Evolutionary conservation across 2,888 invertebrate species (phyloP).

Genomic region (Cacoxenus indagator): DNA sequence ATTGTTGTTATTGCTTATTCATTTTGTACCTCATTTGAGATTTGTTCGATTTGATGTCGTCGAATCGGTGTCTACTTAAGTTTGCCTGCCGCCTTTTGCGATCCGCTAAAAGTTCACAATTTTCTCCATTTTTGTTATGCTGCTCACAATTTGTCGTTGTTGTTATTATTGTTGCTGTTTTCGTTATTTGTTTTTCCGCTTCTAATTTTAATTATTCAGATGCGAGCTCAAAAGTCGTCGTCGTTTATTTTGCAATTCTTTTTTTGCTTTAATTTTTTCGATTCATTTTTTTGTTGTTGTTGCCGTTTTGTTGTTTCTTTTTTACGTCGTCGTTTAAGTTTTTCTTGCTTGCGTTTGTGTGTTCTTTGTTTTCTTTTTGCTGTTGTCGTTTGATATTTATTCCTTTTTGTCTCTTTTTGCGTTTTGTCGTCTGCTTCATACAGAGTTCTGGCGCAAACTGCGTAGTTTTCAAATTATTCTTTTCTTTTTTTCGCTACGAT

Average conservation of each 20-base stretch:
- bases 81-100: neutral
- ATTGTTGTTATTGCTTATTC: conserved; percentile 17
- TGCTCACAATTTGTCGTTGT: neutral
- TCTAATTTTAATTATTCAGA: conserved; percentile 62
- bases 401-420: conserved; percentile 36
- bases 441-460: conserved; percentile 32
- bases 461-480: conserved; percentile 37
- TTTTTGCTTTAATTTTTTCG: conserved; percentile 25
- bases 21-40: conserved; percentile 25
- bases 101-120: neutral
- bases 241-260: neutral
- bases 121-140: neutral
- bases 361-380: conserved; percentile 20
- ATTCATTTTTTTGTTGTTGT: conserved; percentile 24
- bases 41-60: conserved; percentile 30
- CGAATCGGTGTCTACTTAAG: neutral
- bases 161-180: conserved; percentile 21
- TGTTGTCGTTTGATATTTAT: conserved; percentile 32
- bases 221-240: conserved; percentile 58
- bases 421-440: conserved; percentile 33
- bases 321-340: conserved; percentile 50
- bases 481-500: conserved; percentile 28
- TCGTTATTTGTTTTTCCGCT: conserved; percentile 57
- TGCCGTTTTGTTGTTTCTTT: conserved; percentile 21
- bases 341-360: conserved; percentile 16